A percentile compares a stretch with the other conserved stretches of the same genome.
Conservation (phyloP, 1,140 invertebrate species). For the Zeugodacus cucurbitae region DNA sequence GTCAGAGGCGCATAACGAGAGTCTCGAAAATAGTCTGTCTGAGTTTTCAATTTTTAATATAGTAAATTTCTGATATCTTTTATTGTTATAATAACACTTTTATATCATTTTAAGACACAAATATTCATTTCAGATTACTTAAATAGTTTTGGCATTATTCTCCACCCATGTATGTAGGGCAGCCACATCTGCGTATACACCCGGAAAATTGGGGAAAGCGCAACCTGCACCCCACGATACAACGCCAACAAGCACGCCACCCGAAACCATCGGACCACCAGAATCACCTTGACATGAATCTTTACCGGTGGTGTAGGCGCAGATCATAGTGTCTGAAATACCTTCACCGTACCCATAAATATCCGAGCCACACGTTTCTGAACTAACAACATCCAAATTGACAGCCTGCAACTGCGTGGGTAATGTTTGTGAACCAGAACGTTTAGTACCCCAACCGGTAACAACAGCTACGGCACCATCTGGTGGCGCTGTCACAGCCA, state of each 20-base stretch:
- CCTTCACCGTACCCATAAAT: constrained; percentile 46
- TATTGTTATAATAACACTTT: too few relatives aligned
- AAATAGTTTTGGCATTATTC: not conserved
- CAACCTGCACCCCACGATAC: constrained; percentile 73
- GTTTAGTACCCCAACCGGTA: constrained; percentile 57
- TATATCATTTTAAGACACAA: too few relatives aligned
- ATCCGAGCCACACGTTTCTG: constrained; percentile 46
- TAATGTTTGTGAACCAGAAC: constrained; percentile 41
- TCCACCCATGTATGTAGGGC: constrained; percentile 8
- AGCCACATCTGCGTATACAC: constrained; percentile 40
- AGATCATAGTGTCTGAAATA: constrained; percentile 63
- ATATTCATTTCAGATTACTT: not conserved
- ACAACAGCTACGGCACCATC: constrained; percentile 52
- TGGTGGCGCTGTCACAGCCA: constrained; percentile 47
- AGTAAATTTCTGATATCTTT: too few relatives aligned
- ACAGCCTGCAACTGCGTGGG: not conserved
- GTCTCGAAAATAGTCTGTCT: too few relatives aligned
- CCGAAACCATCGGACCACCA: constrained; percentile 67
- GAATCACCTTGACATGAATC: constrained; percentile 66
- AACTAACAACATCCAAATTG: constrained; percentile 15
- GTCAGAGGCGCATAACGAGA: too few relatives aligned
- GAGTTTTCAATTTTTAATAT: too few relatives aligned
- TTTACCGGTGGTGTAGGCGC: constrained; percentile 53
- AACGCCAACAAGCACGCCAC: constrained; percentile 67
- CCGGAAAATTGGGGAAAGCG: constrained; percentile 56